A percentile compares a stretch with the other conserved stretches of the same genome.
These are phyloP conservation scores for Meleagris gallopavo DNA, from an alignment of 2,113 vertebrate species.

Conservation along the genomic window DNA sequence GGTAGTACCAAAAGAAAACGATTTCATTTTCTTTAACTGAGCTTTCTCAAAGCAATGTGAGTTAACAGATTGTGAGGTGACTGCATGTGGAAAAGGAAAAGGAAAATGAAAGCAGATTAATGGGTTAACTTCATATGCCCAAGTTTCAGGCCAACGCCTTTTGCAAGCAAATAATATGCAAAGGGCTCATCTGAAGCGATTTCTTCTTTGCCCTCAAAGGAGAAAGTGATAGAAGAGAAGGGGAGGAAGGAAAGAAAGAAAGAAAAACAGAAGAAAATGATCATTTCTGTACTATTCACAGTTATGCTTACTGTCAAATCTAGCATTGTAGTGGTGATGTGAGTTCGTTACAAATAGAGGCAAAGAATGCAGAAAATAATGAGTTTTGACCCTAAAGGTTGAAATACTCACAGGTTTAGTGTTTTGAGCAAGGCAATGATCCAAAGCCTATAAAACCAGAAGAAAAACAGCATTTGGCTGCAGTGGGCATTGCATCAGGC, in stretches of 20 bases:
- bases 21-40: background rate
- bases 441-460: conserved; percentile 7
- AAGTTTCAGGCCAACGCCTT: background rate
- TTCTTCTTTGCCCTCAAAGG: background rate
- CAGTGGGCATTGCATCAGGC: background rate
- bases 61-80: background rate
- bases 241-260: background rate
- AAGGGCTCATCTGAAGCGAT: background rate
- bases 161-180: background rate
- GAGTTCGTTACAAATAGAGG: background rate
- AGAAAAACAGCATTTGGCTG: conserved; percentile 26
- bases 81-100: background rate
- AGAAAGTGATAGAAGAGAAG: background rate
- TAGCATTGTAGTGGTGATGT: background rate
- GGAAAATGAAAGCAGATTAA: background rate
- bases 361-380: background rate
- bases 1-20: background rate
- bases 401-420: conserved; percentile 37
- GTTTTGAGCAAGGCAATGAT: background rate
- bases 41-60: background rate
- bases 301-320: background rate
- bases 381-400: background rate
- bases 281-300: background rate
- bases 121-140: background rate
- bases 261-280: background rate